Evolutionary conservation across 2,888 invertebrate genomes (phyloP).

Genomic region (Sarcophaga variegata): DNA sequence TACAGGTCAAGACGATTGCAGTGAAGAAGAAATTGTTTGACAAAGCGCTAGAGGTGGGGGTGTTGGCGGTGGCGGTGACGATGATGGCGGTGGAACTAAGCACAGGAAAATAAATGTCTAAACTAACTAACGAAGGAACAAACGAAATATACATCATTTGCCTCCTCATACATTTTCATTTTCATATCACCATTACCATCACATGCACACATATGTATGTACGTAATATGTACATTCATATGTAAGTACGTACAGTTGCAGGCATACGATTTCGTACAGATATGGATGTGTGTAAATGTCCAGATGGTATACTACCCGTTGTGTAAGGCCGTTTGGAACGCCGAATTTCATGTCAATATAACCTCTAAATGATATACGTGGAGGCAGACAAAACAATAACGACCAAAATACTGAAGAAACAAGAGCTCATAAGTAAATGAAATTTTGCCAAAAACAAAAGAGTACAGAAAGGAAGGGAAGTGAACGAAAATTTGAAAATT

Average conservation of each 20-base stretch:
- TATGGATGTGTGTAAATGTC: not conserved
- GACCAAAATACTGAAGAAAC: no score
- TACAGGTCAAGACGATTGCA: slow-evolving; percentile 39
- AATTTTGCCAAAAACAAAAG: no score
- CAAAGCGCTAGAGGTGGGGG: no score
- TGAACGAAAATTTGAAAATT: no score
- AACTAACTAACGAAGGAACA: slow-evolving; percentile 24
- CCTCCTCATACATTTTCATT: not conserved
- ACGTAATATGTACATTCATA: not conserved
- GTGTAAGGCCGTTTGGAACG: not conserved
- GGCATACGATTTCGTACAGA: no score
- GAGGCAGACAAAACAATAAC: no score
- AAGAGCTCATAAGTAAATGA: no score
- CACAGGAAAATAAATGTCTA: slow-evolving; percentile 37
- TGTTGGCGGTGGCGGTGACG: not conserved
- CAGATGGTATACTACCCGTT: not conserved
- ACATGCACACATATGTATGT: not conserved
- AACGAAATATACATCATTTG: not conserved
- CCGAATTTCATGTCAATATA: not conserved
- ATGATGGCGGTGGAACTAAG: slow-evolving; percentile 41
- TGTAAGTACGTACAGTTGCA: not conserved
- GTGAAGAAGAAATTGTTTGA: slow-evolving; percentile 40
- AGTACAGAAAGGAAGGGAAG: no score
- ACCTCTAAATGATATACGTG: not conserved
- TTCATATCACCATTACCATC: not conserved